phyloP scores from a whole-genome alignment of 2,888 invertebrate species.

The Actias luna region DNA sequence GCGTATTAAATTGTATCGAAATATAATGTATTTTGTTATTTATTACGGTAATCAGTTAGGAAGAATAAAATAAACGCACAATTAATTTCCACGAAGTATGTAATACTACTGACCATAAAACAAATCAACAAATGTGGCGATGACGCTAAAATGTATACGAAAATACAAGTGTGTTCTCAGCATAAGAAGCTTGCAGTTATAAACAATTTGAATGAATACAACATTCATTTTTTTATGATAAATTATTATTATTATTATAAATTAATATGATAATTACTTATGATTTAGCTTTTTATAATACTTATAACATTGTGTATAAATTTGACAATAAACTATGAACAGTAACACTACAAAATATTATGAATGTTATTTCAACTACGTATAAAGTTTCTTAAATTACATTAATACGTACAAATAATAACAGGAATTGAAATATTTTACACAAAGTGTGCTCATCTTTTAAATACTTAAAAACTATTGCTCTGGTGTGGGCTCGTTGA shows the following conservation, averaged over 20 bases:
- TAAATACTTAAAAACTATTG: background rate
- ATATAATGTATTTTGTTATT: background rate
- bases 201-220: too few relatives aligned
- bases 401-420: too few relatives aligned
- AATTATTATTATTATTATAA: too few relatives aligned
- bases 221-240: too few relatives aligned
- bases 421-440: too few relatives aligned
- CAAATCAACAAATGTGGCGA: background rate
- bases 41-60: background rate
- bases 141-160: background rate
- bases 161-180: background rate
- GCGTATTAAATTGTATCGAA: background rate
- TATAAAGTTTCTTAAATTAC: too few relatives aligned
- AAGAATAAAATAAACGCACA: background rate
- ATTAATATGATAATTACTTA: too few relatives aligned
- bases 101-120: background rate
- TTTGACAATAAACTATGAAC: background rate
- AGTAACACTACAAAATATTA: background rate
- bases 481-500: background rate
- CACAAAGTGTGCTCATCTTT: too few relatives aligned
- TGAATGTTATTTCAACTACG: too few relatives aligned
- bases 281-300: too few relatives aligned
- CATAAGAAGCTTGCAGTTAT: too few relatives aligned
- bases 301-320: background rate
- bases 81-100: background rate